These are phyloP conservation scores for Araneus ventricosus DNA, from an alignment of 1,140 invertebrate species.

Conservation along the genomic window DNA sequence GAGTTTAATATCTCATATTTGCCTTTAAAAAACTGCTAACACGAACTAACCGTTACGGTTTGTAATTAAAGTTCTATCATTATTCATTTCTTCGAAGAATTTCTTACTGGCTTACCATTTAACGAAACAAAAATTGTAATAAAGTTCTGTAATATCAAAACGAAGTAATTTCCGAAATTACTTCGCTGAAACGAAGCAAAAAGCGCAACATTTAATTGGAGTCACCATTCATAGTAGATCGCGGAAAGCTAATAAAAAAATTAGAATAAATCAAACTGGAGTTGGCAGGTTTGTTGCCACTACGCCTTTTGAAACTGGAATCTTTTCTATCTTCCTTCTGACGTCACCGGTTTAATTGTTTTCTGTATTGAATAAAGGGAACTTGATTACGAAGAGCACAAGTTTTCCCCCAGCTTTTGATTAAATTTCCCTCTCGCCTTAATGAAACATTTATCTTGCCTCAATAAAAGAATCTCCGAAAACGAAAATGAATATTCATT, in stretches of 20 bases:
- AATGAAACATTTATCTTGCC: conserved; percentile 61
- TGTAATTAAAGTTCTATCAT: no score
- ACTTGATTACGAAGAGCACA: conserved; percentile 14
- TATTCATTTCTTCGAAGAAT: no score
- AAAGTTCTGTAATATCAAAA: not conserved
- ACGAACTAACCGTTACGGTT: no score
- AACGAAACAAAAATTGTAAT: not conserved
- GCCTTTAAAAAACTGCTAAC: no score
- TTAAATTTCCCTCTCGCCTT: conserved; percentile 58
- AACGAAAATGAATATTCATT: conserved; percentile 64
- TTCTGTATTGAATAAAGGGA: not conserved
- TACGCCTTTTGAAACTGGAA: not conserved
- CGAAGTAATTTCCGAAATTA: not conserved
- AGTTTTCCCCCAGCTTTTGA: conserved; percentile 1
- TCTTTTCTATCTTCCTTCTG: not conserved
- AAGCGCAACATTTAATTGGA: conserved; percentile 10
- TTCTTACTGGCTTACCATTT: no score
- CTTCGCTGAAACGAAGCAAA: not conserved
- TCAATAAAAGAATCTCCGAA: not conserved
- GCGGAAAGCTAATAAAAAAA: not conserved
- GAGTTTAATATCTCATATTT: no score
- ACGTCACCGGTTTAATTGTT: conserved; percentile 54
- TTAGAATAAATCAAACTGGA: not conserved
- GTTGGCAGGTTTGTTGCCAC: not conserved
- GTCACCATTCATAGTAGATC: not conserved